Evolutionary conservation across 1,140 invertebrate species (phyloP), one percentile per base, ranked within the genome.

Genomic region (Chionoecetes opilio): DNA sequence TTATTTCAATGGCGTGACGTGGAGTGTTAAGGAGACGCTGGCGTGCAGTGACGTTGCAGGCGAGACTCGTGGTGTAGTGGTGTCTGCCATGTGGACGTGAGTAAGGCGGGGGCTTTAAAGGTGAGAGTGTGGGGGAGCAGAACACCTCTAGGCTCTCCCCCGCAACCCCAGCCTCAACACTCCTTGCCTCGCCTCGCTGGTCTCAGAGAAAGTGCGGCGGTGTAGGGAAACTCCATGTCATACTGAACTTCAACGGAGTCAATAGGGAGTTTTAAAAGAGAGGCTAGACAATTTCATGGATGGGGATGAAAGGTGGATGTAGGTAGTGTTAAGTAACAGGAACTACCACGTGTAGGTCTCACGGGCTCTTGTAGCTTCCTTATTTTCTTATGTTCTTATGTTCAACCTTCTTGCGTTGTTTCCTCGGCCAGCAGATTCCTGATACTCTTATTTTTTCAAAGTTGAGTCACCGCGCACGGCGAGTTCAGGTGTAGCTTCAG

Each of bases 61-160:
- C 5, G 1, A 8, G 63, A 75, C 21, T 75, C 46, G 46, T 53
- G 46, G 46, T 17, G 46, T 53, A 53, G 46, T 53, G 9, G 21
- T 1, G 21, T 17, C 46, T 14, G n/a, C n/a, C n/a, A n/a, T n/a
- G n/a, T n/a, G 46, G 21, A n/a, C 63, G 63, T 75, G 63, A 75
- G 63, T 75, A n/a, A 75, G 21, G n/a, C 21, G n/a, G 63, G 11
- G 63, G n/a, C 26, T 75, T 26, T 75, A 75, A 75, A 75, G 63
- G 63, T 75, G 63, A 75, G 63, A n/a, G 63, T 75, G 63, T 75
- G 63, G n/a, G 63, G 63, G 63, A 75, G 63, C 63, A 75, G 63
- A 75, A 75, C 63, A 75, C 63, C n/a, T 75, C 21, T 26, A 3
- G 0, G 11, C 46, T 53, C 46, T 11, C 46, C 63, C 26, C n/a